phyloP scores from a whole-genome alignment of 2,113 vertebrate species.

The Conger conger region DNA sequence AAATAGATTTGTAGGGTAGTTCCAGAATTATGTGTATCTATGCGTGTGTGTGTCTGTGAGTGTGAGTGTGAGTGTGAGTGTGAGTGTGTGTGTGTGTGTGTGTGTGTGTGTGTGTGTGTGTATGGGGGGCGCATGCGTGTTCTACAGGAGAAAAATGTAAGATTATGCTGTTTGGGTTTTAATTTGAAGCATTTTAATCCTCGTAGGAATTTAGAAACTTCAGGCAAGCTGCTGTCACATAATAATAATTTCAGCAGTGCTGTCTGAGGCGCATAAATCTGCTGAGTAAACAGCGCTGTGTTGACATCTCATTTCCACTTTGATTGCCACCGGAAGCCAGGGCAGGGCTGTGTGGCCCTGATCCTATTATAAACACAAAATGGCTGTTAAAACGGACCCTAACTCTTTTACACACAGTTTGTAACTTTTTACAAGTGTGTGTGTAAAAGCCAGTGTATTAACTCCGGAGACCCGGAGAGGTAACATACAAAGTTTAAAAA shows the following conservation, averaged over 20 bases:
- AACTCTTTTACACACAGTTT: not conserved
- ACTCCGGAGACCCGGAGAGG: not conserved
- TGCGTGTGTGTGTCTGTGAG: no score
- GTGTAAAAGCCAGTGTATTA: slow-evolving; percentile 13
- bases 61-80: no score
- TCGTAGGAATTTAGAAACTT: not conserved
- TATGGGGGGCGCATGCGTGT: not conserved
- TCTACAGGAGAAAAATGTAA: not conserved
- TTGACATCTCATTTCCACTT: slow-evolving; percentile 78
- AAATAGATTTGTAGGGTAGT: no score
- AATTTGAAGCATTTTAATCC: not conserved
- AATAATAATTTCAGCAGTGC: slow-evolving; percentile 41
- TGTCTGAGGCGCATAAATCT: slow-evolving; percentile 72
- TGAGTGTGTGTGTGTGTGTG: no score
- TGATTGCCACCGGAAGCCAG: slow-evolving; percentile 67
- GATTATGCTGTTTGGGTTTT: not conserved
- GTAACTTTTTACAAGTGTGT: not conserved
- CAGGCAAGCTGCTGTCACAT: slow-evolving; percentile 7
- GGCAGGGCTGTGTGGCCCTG: slow-evolving; percentile 73
- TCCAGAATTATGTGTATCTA: no score
- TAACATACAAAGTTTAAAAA: not conserved
- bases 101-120: no score
- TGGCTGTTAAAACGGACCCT: slow-evolving; percentile 20
- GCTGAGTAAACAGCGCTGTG: slow-evolving; percentile 69
- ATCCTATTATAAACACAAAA: slow-evolving; percentile 68